Percentiles rank a stretch among this genome's conserved stretches.
phyloP scores from a whole-genome alignment of 2,888 invertebrate species.

The Chalcis sispes region DNA sequence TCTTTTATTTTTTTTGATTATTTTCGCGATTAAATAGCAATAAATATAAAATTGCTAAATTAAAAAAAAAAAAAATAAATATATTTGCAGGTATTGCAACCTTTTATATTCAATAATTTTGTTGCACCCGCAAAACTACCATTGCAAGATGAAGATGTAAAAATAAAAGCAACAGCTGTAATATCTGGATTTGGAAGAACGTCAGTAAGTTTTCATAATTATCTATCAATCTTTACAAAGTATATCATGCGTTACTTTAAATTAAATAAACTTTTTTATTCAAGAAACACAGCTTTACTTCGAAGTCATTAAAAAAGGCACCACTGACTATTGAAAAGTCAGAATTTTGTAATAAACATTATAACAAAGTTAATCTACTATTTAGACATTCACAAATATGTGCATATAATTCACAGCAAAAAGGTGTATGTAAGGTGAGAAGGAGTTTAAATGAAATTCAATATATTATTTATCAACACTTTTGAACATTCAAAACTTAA shows the following conservation, averaged over 20 bases:
- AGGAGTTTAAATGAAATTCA: too few species aligned
- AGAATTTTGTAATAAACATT: slow-evolving; percentile 73
- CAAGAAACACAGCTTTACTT: slow-evolving; percentile 63
- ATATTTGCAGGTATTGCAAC: slow-evolving; percentile 8
- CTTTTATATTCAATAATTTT: slow-evolving; percentile 7
- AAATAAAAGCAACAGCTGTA: neutral
- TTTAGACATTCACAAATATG: slow-evolving; percentile 61
- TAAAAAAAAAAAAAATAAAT: too few species aligned
- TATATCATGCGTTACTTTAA: neutral
- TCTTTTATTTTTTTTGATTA: too few species aligned
- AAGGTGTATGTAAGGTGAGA: slow-evolving; percentile 65
- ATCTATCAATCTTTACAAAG: neutral
- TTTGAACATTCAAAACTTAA: neutral
- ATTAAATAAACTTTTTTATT: slow-evolving; percentile 19
- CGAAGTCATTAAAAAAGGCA: slow-evolving; percentile 76
- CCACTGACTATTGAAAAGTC: slow-evolving; percentile 78
- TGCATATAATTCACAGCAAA: slow-evolving; percentile 59
- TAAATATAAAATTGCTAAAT: too few species aligned
- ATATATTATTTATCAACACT: slow-evolving; percentile 33
- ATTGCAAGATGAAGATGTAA: neutral
- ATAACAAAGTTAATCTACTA: slow-evolving; percentile 24
- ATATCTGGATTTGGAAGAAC: slow-evolving; percentile 45
- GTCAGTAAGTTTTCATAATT: slow-evolving; percentile 11
- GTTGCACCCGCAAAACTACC: slow-evolving; percentile 31
- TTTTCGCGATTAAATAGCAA: too few species aligned